A percentile compares a stretch with the other conserved stretches of the same genome.
phyloP scores from a whole-genome alignment of 2,797 vertebrate species.

The Halcyon badia region DNA sequence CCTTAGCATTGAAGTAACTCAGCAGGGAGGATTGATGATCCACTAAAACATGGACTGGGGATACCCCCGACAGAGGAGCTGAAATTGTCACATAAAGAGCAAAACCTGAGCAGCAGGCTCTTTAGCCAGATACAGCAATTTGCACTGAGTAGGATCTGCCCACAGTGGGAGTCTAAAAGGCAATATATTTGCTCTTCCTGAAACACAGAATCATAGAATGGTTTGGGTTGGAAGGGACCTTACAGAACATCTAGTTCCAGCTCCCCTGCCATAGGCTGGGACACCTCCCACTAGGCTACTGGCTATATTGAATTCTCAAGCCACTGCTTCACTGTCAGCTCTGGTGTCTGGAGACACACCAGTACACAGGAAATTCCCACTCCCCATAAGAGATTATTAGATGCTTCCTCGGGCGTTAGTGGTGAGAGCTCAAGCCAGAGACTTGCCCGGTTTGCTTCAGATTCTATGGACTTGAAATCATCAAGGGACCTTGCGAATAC shows the following conservation, averaged over 20 bases:
- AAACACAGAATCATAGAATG: neutral
- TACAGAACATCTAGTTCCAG: neutral
- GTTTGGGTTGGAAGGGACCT: neutral
- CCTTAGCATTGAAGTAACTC: neutral
- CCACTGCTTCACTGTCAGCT: neutral
- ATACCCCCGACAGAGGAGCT: neutral
- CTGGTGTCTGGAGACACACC: neutral
- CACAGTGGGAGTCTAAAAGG: neutral
- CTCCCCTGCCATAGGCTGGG: neutral
- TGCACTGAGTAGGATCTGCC: neutral
- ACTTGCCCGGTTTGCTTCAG: neutral
- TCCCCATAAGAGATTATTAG: neutral
- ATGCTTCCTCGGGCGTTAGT: neutral
- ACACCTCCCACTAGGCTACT: neutral
- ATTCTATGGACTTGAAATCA: neutral
- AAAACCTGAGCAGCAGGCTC: neutral
- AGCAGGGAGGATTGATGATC: conserved; percentile 16
- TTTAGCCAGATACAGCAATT: neutral
- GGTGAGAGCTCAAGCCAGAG: neutral
- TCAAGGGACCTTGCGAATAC: neutral
- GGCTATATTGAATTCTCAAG: neutral
- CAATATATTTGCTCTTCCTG: neutral
- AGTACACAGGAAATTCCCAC: neutral
- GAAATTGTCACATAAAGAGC: conserved; percentile 32
- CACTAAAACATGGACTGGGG: conserved; percentile 1